Conservation (phyloP, 2,113 vertebrate species). For the Corythaeola cristata region DNA sequence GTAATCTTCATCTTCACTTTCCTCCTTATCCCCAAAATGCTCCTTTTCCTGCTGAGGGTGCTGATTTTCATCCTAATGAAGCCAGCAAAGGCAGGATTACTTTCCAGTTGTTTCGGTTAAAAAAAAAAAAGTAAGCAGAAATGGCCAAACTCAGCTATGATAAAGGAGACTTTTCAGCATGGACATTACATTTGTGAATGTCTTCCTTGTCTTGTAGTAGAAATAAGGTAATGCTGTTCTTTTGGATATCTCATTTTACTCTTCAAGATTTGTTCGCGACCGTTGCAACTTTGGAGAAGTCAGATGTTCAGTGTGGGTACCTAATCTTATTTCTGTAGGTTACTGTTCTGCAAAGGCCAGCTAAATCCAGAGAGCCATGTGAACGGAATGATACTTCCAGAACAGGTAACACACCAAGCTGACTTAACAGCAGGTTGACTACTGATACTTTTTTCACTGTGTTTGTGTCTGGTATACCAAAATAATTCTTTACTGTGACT, state of each 20-base stretch:
- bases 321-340: slow-evolving; percentile 77
- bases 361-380: slow-evolving; percentile 39
- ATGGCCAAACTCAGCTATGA: not conserved
- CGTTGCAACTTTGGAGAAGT: not conserved
- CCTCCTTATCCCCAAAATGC: not conserved
- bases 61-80: not conserved
- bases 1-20: not conserved
- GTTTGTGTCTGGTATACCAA: not conserved
- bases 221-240: not conserved
- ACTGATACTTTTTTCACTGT: not conserved
- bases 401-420: slow-evolving; percentile 57
- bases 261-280: not conserved
- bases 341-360: slow-evolving; percentile 78
- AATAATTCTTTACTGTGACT: not conserved
- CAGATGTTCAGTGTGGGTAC: not conserved
- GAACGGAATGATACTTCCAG: slow-evolving; percentile 36
- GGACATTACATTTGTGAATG: not conserved
- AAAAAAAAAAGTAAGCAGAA: not conserved
- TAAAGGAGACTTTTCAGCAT: not conserved
- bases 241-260: not conserved
- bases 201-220: not conserved
- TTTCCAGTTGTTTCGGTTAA: not conserved
- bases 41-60: not conserved
- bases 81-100: not conserved
- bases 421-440: not conserved